Percentiles rank a stretch among this genome's conserved stretches.
phyloP scores from a whole-genome alignment of 1,140 invertebrate genomes.

The Drosophila athabasca region DNA sequence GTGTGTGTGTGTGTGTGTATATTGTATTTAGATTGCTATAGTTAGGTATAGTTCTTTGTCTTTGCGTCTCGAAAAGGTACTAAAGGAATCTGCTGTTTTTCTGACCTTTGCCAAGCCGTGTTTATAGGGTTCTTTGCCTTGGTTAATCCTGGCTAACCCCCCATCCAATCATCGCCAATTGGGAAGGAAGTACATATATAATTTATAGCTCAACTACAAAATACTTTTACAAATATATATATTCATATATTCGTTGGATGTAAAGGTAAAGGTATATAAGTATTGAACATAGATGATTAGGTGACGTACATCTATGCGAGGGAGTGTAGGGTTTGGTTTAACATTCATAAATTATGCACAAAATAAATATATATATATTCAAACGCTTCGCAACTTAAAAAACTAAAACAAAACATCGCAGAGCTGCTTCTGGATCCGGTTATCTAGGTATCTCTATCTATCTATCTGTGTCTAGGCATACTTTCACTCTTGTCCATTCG shows the following conservation, averaged over 20 bases:
- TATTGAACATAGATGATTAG: constrained; percentile 45
- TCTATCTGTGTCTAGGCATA: constrained; percentile 7
- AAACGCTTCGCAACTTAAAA: constrained; percentile 62
- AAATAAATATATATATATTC: constrained; percentile 72
- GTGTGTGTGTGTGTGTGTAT: constrained; percentile 29
- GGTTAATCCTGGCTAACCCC: constrained; percentile 2
- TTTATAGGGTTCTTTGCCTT: constrained; percentile 18
- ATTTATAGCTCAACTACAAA: constrained; percentile 60
- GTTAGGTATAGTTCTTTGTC: constrained; percentile 47
- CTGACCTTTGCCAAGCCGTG: constrained; percentile 30
- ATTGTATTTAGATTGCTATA: constrained; percentile 23
- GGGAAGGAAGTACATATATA: neutral
- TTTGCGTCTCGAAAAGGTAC: constrained; percentile 69
- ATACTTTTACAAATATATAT: constrained; percentile 66
- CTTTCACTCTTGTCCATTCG: constrained; percentile 79
- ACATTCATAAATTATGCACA: constrained; percentile 69
- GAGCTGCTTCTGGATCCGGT: constrained; percentile 15
- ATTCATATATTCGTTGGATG: neutral
- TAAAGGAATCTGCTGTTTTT: constrained; percentile 61
- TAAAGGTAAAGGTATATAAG: constrained; percentile 22
- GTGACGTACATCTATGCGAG: constrained; percentile 27
- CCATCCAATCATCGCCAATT: constrained; percentile 11
- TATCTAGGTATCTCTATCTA: neutral
- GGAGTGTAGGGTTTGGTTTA: constrained; percentile 35
- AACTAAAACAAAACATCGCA: constrained; percentile 59